Evolutionary conservation across 2,113 vertebrate species (phyloP).

Genomic region (Myotis davidii): DNA sequence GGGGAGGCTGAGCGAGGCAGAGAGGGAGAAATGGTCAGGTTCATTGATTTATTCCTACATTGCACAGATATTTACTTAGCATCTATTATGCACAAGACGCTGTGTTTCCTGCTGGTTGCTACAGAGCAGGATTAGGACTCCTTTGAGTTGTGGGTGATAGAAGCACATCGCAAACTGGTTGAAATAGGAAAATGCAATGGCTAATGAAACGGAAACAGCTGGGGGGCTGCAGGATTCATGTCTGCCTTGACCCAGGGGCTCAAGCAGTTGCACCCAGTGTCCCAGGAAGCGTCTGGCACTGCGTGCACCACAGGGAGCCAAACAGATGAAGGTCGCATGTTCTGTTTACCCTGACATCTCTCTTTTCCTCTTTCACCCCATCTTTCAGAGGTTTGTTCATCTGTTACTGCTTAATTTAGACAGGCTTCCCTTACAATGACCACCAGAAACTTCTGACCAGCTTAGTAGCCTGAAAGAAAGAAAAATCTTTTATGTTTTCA

Average conservation of each 20-base stretch:
- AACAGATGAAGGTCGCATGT: not conserved
- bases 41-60: not conserved
- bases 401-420: not conserved
- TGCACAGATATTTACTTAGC: not conserved
- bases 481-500: not conserved
- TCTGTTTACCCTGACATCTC: not conserved
- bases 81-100: not conserved
- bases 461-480: not conserved
- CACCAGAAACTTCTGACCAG: not conserved
- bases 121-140: not conserved
- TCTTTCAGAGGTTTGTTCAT: not conserved
- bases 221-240: too few relatives aligned
- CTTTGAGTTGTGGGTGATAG: not conserved
- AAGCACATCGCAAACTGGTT: not conserved
- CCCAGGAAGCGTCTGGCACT: fast-evolving
- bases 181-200: not conserved
- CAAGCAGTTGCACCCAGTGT: too few relatives aligned
- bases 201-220: not conserved
- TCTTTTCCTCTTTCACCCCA: not conserved
- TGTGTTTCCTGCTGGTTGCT: not conserved
- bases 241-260: not conserved
- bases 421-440: not conserved
- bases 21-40: not conserved
- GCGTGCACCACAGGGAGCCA: not conserved
- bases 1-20: not conserved